Evolutionary conservation across 2,113 vertebrate species (phyloP), one percentile per base, ranked within the genome.

Genomic region (Spea bombifrons): DNA sequence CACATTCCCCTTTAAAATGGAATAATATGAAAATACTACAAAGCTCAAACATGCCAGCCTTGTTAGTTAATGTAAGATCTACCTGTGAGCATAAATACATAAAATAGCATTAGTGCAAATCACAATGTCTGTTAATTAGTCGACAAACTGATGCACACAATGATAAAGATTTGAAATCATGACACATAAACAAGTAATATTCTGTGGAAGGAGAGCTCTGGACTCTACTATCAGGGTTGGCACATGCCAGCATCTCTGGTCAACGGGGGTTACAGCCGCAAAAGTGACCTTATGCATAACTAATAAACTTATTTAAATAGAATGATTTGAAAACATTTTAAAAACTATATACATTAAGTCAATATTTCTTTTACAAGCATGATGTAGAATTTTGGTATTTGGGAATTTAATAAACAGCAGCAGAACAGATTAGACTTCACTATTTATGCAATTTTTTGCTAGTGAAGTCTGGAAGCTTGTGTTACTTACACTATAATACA

Each of bases 291-390:
- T 44, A 61, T 61, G 71, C 71, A 80, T 66, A 71, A 73, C 71
- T 67, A 80, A 73, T 61, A 57, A 73, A 66, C 43, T 45, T 76
- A 66, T 43, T 75, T 49, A 66, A 64, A 78, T 15, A 67, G 45
- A 55, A 73, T 49, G 45, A 80, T n/a, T n/a, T n/a, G 17, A 68
- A 47, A 30, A 68, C 17, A n/a, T 45, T 67, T 63, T 68, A 64
- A 73, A 74, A 74, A 50, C 67, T 77, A 77, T 74, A 55, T 80
- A 74, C 53, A 80, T 16, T 68, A 9, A 50, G 13, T 67, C 48
- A 72, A 61, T 61, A 53, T 48, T 73, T 16, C 45, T 68, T 17
- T 52, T 64, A 65, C 46, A 55, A 66, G 65, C 68, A 68, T 47
- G 2, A 46, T 65, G 30, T 74, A 43, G 49, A 43, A 50, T 73